Conservation (phyloP, 2,113 vertebrate species). For the Glareola pratincola region DNA sequence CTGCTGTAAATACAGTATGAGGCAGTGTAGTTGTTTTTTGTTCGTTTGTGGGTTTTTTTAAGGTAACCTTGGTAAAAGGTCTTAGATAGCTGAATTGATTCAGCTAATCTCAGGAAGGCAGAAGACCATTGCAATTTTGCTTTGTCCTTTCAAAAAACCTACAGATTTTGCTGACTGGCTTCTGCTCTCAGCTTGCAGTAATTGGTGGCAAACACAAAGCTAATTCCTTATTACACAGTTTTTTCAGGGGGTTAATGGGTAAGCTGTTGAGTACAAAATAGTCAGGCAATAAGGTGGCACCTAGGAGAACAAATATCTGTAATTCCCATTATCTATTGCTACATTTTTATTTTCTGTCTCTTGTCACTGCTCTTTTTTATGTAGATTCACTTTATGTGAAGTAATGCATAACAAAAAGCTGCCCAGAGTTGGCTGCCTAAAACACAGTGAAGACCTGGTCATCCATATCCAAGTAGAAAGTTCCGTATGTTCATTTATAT, state of each 20-base stretch:
- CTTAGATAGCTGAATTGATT: background rate
- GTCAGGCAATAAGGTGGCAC: background rate
- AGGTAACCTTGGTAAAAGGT: constrained; percentile 17
- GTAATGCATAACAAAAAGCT: background rate
- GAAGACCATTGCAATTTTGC: background rate
- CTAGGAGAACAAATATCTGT: background rate
- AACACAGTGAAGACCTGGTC: background rate
- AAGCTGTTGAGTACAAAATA: background rate
- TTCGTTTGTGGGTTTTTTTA: background rate
- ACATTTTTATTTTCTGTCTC: background rate
- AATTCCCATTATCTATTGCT: background rate
- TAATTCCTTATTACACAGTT: constrained; percentile 15
- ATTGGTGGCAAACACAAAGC: constrained; percentile 30
- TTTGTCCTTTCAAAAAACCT: constrained; percentile 1
- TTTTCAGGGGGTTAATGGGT: background rate
- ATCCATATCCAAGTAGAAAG: background rate
- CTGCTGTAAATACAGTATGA: background rate
- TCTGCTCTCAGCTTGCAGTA: constrained; percentile 25
- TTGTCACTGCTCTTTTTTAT: background rate
- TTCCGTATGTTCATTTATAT: background rate
- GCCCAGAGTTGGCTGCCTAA: background rate
- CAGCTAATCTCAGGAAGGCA: background rate
- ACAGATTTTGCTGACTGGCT: constrained; percentile 9
- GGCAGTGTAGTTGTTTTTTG: background rate
- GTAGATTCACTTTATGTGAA: background rate